Percentiles rank a stretch among this genome's conserved stretches.
Evolutionary conservation across 1,140 invertebrate species (phyloP).

Genomic region (Drosophila kanapiae): DNA sequence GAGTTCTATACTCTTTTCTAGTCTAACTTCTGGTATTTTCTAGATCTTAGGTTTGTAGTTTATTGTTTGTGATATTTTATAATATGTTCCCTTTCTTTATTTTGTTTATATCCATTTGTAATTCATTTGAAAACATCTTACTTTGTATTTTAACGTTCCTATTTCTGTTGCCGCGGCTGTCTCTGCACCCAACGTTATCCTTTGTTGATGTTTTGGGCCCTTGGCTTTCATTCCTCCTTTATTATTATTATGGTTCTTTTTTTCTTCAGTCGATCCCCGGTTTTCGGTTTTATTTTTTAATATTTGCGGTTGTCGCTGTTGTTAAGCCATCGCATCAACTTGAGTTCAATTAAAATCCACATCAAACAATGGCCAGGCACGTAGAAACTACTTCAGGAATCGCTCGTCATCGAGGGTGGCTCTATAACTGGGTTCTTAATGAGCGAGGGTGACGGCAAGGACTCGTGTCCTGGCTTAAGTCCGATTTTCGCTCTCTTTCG

Average conservation of each 20-base stretch:
- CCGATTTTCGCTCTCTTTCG: conserved; percentile 16
- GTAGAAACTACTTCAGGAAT: conserved; percentile 81
- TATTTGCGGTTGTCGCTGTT: conserved; percentile 80
- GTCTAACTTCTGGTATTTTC: not conserved
- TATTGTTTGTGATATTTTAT: no score
- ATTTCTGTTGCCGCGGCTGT: not conserved
- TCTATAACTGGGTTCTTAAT: not conserved
- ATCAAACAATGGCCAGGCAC: conserved; percentile 85
- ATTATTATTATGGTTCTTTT: conserved; percentile 13
- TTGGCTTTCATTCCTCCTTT: conserved; percentile 39
- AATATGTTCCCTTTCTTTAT: no score
- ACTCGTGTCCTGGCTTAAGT: conserved; percentile 52
- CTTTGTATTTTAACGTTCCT: not conserved
- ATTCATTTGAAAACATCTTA: no score
- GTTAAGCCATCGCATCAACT: conserved; percentile 75
- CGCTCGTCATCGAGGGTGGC: conserved; percentile 28
- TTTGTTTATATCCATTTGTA: no score
- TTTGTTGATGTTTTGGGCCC: conserved; percentile 42
- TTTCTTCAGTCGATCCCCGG: conserved; percentile 7
- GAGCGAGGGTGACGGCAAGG: conserved; percentile 3
- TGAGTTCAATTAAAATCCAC: conserved; percentile 85
- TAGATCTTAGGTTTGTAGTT: no score
- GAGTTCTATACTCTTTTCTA: no score
- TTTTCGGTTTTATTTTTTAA: conserved; percentile 64
- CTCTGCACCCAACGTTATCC: conserved; percentile 38